Evolutionary conservation across 2,113 vertebrate species (phyloP), one percentile per base, ranked within the genome.

Genomic region (Cygnus atratus): DNA sequence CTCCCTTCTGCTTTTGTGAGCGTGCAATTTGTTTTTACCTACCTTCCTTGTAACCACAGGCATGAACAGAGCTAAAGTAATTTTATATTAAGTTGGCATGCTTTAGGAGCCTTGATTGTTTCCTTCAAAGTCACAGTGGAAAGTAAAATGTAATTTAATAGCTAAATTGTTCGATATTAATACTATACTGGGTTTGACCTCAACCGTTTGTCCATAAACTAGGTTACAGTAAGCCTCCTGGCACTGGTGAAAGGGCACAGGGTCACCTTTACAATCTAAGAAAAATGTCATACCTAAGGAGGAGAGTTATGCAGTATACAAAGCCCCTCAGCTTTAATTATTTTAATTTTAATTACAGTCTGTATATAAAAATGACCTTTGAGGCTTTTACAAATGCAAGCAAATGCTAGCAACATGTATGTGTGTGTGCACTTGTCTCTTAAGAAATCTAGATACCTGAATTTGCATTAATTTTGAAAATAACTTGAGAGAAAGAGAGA

Each of bases 21-120:
- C 41, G 6, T 74, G 55, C 55, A 81, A 78, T 26, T 3, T 41
- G 16, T 78, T 87, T 84, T 76, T 16, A 20, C 20, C 48, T 67
- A 26, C 48, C 39, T 59, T 67, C 59, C 55, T 86, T 62, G 54
- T 20, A 90, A 94, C 33, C 57, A 87, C 21, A 35, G 52, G 13
- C 66, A 13, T 22, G 39, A 85, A 71, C 31, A 81, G 57, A 88
- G 19, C 31, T 76, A 54, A 78, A 82, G 33, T 73, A 90, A 58
- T 39, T 62, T 39, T 70, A 21, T 57, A 61, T 77, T 58, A 84
- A 29, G 8, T 25, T 89, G 63, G 37, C 43, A 73, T 33, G 7
- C 88, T 63, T 71, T 46, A 21, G 88, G 37, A 91, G 16, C 19
- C 31, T 82, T 91, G n/a, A 84, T 71, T 92, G 50, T 78, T 80